Evolutionary conservation across 2,888 invertebrate genomes (phyloP).

Genomic region (Spodoptera littoralis): DNA sequence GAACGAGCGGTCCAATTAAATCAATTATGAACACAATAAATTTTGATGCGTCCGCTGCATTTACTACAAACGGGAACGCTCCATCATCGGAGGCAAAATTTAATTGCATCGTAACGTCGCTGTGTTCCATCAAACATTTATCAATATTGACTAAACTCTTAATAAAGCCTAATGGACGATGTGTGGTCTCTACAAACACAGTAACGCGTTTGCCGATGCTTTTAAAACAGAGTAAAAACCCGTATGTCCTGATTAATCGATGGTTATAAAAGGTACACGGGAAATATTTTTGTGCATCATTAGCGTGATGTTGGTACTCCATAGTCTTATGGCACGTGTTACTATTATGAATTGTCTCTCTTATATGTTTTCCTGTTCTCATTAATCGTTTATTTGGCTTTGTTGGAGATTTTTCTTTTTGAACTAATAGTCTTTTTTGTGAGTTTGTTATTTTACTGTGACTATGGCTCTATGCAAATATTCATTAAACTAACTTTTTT

Average conservation of each 20-base stretch:
- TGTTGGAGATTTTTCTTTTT: conserved; percentile 17
- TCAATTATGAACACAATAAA: conserved; percentile 63
- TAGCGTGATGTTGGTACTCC: conserved; percentile 71
- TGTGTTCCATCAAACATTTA: conserved; percentile 74
- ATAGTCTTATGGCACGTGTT: conserved; percentile 62
- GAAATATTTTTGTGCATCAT: conserved; percentile 87
- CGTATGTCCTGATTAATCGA: conserved; percentile 83
- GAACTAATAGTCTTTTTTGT: not conserved
- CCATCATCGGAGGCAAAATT: conserved; percentile 71
- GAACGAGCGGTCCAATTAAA: conserved; percentile 59
- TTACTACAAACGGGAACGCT: conserved; percentile 57
- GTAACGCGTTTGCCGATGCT: conserved; percentile 65
- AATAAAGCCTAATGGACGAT: conserved; percentile 81
- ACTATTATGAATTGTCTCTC: conserved; percentile 55
- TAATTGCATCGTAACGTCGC: conserved; percentile 75
- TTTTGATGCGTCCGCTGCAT: conserved; percentile 45
- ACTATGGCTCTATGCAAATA: no score
- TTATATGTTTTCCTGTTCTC: conserved; percentile 45
- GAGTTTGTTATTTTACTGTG: no score
- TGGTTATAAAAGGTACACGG: conserved; percentile 80
- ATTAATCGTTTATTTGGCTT: conserved; percentile 50
- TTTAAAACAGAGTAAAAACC: conserved; percentile 75
- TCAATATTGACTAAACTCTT: conserved; percentile 85
- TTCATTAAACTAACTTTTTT: no score
- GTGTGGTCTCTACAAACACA: conserved; percentile 69